These are phyloP conservation scores for Alloplasta piceator DNA, from an alignment of 2,888 invertebrate species.

Conservation along the genomic window DNA sequence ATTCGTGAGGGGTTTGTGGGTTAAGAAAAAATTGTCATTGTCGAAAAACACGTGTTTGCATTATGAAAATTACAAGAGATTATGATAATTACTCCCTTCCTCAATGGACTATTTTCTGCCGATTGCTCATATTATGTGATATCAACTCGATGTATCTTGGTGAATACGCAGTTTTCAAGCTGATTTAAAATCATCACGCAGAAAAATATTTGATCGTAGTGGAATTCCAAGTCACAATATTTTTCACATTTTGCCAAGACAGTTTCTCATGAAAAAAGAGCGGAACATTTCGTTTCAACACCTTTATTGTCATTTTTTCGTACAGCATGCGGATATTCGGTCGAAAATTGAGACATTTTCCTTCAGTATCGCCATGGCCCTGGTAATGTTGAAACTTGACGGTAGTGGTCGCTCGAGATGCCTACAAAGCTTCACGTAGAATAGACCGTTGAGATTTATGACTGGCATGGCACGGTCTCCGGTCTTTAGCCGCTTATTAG, in stretches of 20 bases:
- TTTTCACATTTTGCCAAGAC: no score
- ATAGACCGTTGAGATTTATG: slow-evolving; percentile 82
- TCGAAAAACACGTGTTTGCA: slow-evolving; percentile 2
- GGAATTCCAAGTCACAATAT: background rate
- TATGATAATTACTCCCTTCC: no score
- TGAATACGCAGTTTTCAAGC: no score
- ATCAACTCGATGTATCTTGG: no score
- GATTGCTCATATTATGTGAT: no score
- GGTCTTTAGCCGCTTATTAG: slow-evolving; percentile 84
- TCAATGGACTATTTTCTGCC: no score
- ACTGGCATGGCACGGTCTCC: slow-evolving; percentile 77
- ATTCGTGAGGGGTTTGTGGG: slow-evolving; percentile 53
- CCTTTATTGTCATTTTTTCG: background rate
- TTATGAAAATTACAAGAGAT: background rate
- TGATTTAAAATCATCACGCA: background rate
- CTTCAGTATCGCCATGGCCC: slow-evolving; percentile 1
- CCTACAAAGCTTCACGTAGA: slow-evolving; percentile 64
- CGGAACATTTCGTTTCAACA: background rate
- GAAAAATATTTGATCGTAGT: no score
- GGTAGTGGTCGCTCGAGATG: slow-evolving; percentile 41
- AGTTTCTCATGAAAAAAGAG: background rate
- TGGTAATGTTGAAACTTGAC: slow-evolving; percentile 22
- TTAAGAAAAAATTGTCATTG: slow-evolving; percentile 45
- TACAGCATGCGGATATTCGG: background rate
- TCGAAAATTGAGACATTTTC: slow-evolving; percentile 17